phyloP scores from a whole-genome alignment of 2,113 vertebrate species.

The Eublepharis macularius region DNA sequence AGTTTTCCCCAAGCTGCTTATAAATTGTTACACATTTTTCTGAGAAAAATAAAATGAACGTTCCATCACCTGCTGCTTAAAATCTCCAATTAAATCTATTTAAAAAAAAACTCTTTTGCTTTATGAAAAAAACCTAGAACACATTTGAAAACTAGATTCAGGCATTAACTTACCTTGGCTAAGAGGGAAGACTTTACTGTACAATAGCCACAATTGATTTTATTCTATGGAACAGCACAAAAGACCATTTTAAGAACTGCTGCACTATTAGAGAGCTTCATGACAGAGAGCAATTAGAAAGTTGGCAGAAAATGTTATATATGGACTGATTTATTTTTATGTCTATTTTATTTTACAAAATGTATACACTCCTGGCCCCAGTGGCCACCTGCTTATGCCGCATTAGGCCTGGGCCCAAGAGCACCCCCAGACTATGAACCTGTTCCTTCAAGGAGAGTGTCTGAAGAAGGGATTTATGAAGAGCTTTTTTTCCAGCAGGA shows the following conservation, averaged over 20 bases:
- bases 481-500: too few relatives aligned
- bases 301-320: background rate
- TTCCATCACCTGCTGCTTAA: conserved; percentile 61
- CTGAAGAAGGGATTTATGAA: too few relatives aligned
- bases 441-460: too few relatives aligned
- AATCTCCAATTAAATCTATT: conserved; percentile 57
- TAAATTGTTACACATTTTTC: conserved; percentile 42
- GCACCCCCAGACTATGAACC: too few relatives aligned
- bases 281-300: background rate
- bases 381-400: too few relatives aligned
- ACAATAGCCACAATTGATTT: conserved; percentile 38
- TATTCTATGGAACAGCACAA: conserved; percentile 33
- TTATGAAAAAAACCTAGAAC: conserved; percentile 43
- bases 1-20: conserved; percentile 47
- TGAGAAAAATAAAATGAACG: conserved; percentile 60
- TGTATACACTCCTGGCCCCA: too few relatives aligned
- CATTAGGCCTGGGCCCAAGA: too few relatives aligned
- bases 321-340: background rate
- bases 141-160: conserved; percentile 49
- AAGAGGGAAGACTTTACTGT: conserved; percentile 9
- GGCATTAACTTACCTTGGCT: conserved; percentile 40
- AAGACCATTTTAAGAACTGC: background rate
- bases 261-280: background rate
- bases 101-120: conserved; percentile 53
- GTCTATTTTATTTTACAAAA: too few relatives aligned